Conservation (phyloP, 2,888 invertebrate genomes). For the Clostera curtula region DNA sequence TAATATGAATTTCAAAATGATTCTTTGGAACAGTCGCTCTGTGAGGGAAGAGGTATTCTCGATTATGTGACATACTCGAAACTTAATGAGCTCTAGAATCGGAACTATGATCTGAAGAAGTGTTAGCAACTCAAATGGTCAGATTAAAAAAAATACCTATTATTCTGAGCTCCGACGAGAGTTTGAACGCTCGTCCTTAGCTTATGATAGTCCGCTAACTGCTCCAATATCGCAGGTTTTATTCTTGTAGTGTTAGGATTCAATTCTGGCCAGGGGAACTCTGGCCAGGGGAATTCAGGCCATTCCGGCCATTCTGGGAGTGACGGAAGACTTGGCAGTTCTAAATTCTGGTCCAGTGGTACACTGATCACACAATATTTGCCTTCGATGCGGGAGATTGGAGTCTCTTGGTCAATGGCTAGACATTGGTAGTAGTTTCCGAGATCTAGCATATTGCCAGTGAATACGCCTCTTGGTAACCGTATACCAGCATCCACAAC, state of each 20-base stretch:
- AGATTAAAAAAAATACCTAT: too few species aligned
- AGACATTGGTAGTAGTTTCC: constrained; percentile 48
- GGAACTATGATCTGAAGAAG: too few species aligned
- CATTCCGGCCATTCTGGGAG: constrained; percentile 19
- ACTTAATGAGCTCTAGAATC: too few species aligned
- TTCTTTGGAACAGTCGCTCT: too few species aligned
- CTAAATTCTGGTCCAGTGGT: constrained; percentile 29
- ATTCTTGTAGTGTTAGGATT: constrained; percentile 9
- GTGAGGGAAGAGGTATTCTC: too few species aligned
- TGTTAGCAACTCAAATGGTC: too few species aligned
- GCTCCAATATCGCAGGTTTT: constrained; percentile 5
- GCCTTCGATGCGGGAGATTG: constrained; percentile 34
- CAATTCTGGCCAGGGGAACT: constrained; percentile 13
- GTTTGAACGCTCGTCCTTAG: constrained; percentile 3
- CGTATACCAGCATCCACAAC: constrained; percentile 45
- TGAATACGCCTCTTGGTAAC: constrained; percentile 38
- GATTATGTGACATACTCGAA: too few species aligned
- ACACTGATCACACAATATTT: constrained; percentile 46
- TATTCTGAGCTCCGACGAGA: constrained; percentile 8
- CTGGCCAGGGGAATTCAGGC: constrained; percentile 14
- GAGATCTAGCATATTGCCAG: constrained; percentile 35
- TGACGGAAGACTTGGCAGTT: constrained; percentile 18
- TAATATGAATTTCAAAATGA: too few species aligned
- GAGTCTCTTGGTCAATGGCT: constrained; percentile 26
- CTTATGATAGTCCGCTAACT: constrained; percentile 8